Conservation (phyloP, 2,113 vertebrate species). For the Ranitomeya imitator region DNA sequence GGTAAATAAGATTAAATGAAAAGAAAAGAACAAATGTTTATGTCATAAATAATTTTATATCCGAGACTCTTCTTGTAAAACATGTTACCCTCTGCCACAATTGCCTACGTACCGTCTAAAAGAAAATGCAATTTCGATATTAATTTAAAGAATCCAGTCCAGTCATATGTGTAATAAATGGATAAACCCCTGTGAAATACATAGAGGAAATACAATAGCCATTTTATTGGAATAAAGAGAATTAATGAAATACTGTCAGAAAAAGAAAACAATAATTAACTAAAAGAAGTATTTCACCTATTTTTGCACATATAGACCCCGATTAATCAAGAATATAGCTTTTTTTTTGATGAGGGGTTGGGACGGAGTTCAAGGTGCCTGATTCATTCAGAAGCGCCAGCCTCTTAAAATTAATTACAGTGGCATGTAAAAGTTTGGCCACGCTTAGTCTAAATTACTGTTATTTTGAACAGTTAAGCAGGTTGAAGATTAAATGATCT, state of each 20-base stretch:
- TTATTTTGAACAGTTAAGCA: too few relatives aligned
- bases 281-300: too few relatives aligned
- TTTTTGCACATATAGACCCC: too few relatives aligned
- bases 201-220: neutral
- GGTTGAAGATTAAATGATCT: too few relatives aligned
- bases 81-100: neutral
- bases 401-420: too few relatives aligned
- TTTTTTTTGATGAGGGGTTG: too few relatives aligned
- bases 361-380: too few relatives aligned
- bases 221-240: neutral
- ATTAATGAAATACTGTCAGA: neutral
- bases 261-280: neutral
- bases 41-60: constrained; percentile 48
- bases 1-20: constrained; percentile 41
- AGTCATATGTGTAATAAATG: neutral
- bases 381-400: too few relatives aligned
- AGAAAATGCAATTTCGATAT: neutral
- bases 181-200: neutral
- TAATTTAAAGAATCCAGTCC: neutral
- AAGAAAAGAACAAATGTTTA: constrained; percentile 44
- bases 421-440: too few relatives aligned
- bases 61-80: constrained; percentile 3
- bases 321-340: too few relatives aligned
- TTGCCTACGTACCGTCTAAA: neutral
- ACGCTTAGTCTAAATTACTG: too few relatives aligned